Evolutionary conservation across 1,140 invertebrate genomes (phyloP).

Genomic region (Cepaea nemoralis): DNA sequence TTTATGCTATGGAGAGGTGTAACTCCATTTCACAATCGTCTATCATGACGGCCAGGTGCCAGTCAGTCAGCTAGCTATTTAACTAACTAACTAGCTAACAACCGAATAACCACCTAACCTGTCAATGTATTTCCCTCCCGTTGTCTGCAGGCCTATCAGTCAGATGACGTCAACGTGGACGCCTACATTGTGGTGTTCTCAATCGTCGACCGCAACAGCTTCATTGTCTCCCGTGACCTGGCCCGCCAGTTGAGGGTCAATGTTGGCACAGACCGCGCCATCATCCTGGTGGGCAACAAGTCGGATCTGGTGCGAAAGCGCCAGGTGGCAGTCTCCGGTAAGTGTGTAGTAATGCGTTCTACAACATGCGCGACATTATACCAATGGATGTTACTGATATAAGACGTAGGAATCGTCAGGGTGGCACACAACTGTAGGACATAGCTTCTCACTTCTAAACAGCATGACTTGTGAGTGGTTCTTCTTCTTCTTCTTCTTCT

Average conservation of each 20-base stretch:
- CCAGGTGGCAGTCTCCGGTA: slow-evolving; percentile 54
- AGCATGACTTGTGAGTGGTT: neutral
- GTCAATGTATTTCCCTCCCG: neutral
- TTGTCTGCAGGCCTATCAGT: slow-evolving; percentile 41
- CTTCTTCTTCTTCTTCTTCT: neutral
- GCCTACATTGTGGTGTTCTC: slow-evolving; percentile 94
- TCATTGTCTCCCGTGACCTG: slow-evolving; percentile 54
- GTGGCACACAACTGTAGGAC: neutral
- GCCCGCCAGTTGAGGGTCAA: slow-evolving; percentile 58
- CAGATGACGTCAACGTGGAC: slow-evolving; percentile 73
- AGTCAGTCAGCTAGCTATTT: too few species aligned
- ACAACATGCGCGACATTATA: neutral
- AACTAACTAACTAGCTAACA: too few species aligned
- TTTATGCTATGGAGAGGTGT: too few species aligned
- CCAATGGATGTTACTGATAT: neutral
- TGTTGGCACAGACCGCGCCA: slow-evolving; percentile 54
- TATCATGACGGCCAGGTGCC: too few species aligned
- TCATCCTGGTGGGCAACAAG: slow-evolving; percentile 64
- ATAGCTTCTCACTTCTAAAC: neutral
- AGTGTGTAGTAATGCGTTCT: slow-evolving; percentile 29
- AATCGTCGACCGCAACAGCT: slow-evolving; percentile 85
- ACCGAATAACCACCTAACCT: too few species aligned
- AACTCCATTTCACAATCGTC: too few species aligned
- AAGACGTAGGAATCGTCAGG: neutral
- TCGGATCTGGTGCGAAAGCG: slow-evolving; percentile 60